Conservation (phyloP, 2,888 invertebrate species). For the Orthonychiurus folsomi region DNA sequence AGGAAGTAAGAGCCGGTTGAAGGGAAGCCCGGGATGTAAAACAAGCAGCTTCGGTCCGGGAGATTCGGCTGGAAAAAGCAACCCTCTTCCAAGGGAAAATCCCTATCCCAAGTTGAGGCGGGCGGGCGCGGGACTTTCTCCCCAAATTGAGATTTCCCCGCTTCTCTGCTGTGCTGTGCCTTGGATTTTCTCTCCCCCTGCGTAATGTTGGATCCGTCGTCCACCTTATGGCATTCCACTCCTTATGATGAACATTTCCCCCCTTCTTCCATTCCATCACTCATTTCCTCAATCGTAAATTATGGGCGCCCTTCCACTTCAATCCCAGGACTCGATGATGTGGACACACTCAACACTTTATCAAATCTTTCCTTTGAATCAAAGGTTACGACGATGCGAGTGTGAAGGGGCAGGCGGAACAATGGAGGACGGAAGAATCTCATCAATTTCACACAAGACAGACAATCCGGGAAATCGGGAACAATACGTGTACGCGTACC, state of each 20-base stretch:
- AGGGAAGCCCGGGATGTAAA: background rate
- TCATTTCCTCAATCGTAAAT: background rate
- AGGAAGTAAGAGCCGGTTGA: background rate
- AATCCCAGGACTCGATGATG: no score
- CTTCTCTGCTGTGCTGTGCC: no score
- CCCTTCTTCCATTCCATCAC: background rate
- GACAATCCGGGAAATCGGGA: constrained; percentile 22
- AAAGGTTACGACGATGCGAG: background rate
- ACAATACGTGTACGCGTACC: no score
- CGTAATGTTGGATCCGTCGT: background rate
- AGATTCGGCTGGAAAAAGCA: background rate
- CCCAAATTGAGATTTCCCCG: no score
- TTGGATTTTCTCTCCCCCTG: background rate
- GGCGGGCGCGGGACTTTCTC: no score
- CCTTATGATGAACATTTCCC: background rate
- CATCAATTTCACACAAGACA: constrained; percentile 24
- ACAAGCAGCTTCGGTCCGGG: no score
- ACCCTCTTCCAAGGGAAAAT: no score
- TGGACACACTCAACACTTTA: background rate
- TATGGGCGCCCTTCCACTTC: background rate
- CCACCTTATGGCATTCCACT: background rate
- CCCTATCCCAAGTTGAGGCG: no score
- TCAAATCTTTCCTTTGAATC: background rate
- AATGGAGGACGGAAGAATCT: constrained; percentile 22
- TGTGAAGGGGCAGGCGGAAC: constrained; percentile 11